phyloP scores from a whole-genome alignment of 2,113 vertebrate genomes.

The Centropus unirufus region DNA sequence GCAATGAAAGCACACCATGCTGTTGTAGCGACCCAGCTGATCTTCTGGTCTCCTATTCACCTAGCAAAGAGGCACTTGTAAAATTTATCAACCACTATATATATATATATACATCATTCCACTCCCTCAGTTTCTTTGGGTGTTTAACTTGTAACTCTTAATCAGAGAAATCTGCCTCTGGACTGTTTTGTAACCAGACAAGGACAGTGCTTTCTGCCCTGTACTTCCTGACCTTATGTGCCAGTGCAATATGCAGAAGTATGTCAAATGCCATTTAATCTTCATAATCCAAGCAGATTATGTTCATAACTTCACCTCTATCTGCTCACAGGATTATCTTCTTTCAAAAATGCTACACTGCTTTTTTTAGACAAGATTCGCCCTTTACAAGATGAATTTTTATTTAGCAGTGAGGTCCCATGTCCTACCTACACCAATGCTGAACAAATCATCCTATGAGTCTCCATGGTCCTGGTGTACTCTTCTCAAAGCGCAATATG shows the following conservation, averaged over 20 bases:
- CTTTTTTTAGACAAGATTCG: not conserved
- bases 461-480: not conserved
- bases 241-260: constrained; percentile 27
- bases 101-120: not conserved
- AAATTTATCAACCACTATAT: not conserved
- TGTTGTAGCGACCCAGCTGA: fast-evolving
- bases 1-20: fast-evolving
- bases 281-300: constrained; percentile 63
- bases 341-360: not conserved
- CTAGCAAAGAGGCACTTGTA: not conserved
- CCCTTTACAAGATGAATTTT: not conserved
- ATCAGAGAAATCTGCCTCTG: not conserved
- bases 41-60: not conserved
- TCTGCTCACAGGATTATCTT: constrained; percentile 37
- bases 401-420: not conserved
- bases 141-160: not conserved
- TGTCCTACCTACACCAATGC: not conserved
- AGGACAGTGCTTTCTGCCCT: not conserved
- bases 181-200: not conserved
- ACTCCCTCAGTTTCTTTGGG: not conserved
- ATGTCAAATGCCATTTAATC: constrained; percentile 65
- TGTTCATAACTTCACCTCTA: constrained; percentile 30
- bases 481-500: not conserved
- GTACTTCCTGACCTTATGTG: constrained; percentile 21
- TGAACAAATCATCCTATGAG: not conserved